Conservation (phyloP, 1,140 invertebrate species). For the Gryon sp. region DNA sequence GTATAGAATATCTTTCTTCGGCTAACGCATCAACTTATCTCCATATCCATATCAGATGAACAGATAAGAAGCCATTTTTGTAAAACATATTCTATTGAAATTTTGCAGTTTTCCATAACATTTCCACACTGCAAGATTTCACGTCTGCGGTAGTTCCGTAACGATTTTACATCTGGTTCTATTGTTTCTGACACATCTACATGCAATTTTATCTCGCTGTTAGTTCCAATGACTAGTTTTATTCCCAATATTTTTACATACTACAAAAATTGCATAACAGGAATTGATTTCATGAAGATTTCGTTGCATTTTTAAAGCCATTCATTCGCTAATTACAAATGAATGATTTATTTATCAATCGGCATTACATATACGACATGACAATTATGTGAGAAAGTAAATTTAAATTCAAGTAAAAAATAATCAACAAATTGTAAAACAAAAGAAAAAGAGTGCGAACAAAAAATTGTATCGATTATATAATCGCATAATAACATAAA, state of each 20-base stretch:
- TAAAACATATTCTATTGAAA: background rate
- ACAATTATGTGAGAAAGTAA: no score
- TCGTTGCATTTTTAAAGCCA: background rate
- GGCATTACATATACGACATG: no score
- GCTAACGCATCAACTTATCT: no score
- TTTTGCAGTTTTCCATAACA: slow-evolving; percentile 14
- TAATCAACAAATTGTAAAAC: background rate
- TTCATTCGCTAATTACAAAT: slow-evolving; percentile 11
- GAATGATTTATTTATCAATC: no score
- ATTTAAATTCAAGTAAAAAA: no score
- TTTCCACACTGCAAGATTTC: slow-evolving; percentile 25
- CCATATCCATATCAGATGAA: slow-evolving; percentile 14
- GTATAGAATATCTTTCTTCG: no score
- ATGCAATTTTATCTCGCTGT: slow-evolving; percentile 22
- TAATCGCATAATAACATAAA: slow-evolving; percentile 42
- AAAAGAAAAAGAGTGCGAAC: background rate
- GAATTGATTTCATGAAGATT: no score
- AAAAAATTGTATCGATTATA: slow-evolving; percentile 27
- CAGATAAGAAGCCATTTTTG: slow-evolving; percentile 1
- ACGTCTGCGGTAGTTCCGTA: background rate
- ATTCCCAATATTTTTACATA: background rate
- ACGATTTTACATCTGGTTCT: slow-evolving; percentile 18
- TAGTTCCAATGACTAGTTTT: slow-evolving; percentile 37
- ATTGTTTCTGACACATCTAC: slow-evolving; percentile 30
- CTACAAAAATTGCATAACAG: slow-evolving; percentile 8